phyloP scores from a whole-genome alignment of 2,797 vertebrate genomes.

The Geotrypetes seraphini region DNA sequence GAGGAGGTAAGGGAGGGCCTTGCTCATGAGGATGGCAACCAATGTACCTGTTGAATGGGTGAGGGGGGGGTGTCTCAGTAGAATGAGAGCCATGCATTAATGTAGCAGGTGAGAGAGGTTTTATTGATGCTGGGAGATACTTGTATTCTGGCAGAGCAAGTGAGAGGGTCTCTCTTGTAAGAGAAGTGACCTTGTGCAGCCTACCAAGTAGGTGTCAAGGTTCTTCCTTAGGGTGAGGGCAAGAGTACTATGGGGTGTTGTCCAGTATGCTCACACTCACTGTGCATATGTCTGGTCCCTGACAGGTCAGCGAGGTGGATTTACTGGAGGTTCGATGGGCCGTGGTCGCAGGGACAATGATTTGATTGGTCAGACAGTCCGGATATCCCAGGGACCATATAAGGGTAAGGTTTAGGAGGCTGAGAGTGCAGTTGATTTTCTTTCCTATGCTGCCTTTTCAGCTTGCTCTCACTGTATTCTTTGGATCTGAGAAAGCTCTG shows the following conservation, averaged over 20 bases:
- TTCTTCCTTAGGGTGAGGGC: too few relatives aligned
- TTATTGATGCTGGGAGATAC: too few relatives aligned
- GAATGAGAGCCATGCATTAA: too few relatives aligned
- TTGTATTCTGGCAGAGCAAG: too few relatives aligned
- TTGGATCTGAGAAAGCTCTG: too few relatives aligned
- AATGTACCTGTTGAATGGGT: too few relatives aligned
- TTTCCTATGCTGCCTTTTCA: too few relatives aligned
- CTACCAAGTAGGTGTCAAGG: background rate
- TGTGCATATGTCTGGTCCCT: accelerated
- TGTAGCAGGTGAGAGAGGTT: too few relatives aligned
- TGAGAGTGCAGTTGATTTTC: too few relatives aligned
- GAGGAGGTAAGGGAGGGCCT: conserved; percentile 33
- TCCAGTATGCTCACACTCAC: background rate
- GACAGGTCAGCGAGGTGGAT: conserved; percentile 48
- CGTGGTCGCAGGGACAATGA: conserved; percentile 85
- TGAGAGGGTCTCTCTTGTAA: too few relatives aligned
- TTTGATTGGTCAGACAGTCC: conserved; percentile 87
- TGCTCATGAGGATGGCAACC: background rate
- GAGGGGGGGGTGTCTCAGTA: too few relatives aligned
- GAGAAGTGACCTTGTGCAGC: background rate
- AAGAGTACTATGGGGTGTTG: background rate
- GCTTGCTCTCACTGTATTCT: too few relatives aligned
- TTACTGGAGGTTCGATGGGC: conserved; percentile 70
- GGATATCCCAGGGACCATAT: conserved; percentile 90
- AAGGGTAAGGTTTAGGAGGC: conserved; percentile 75